Evolutionary conservation across 2,113 vertebrate species (phyloP), one percentile per base, ranked within the genome.

Genomic region (Forbesichthys agassizii): DNA sequence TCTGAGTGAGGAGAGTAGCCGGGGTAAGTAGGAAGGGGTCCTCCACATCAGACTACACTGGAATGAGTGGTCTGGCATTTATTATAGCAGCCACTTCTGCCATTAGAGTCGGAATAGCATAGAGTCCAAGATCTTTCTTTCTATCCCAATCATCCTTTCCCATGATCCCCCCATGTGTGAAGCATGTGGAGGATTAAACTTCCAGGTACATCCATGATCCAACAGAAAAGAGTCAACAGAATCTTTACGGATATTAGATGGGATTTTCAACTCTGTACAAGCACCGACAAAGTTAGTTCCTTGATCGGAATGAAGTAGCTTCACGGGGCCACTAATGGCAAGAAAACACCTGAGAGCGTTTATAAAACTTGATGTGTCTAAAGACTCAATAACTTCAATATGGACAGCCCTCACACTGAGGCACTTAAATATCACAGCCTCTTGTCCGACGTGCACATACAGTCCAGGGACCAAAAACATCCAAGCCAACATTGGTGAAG

Each of bases 11-110:
- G 27, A 27, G 59, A 12, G 57, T 71, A 12, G 75, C 54, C 4
- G 58, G 64, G 11, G 58, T 73, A 14, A 78, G 69, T 54, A 77
- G 46, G 48, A 73, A 46, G 6, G 52, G 60, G 36, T 72, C 61
- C 11, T 58, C 61, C 10, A 63, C 6, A 27, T 73, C 70, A 18
- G 55, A 33, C 9, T 49, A 57, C 48, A 78, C 70, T 5, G 14
- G 51, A 33, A 56, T 33, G 8, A 62, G 47, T 3, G 27, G 27
- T 27, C 2, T 27, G 2, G 27, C 27, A 27, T 27, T 27, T 27
- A 27, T 3, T 27, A 27, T 27, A 27, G 27, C 27, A 27, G 27
- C 27, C 27, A 27, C 27, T 27, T 27, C 27, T 13, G 69, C 42
- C 59, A 72, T 66, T 11, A 72, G 9, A 13, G 18, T 51, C 11